Evolutionary conservation across 2,888 invertebrate species (phyloP).

Genomic region (Escarpia spicata): DNA sequence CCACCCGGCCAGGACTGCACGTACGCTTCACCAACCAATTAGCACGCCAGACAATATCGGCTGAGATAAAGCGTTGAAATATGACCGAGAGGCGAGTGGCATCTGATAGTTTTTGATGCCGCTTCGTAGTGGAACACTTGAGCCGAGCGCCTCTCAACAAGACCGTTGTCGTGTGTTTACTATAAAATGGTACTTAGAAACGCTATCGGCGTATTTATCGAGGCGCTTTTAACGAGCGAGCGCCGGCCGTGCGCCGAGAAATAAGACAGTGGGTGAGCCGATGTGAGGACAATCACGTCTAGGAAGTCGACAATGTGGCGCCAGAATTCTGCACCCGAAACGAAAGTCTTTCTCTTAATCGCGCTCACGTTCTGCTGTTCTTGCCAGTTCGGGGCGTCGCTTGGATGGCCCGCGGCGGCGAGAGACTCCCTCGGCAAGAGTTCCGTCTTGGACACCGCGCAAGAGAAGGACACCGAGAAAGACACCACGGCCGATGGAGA

Average conservation of each 20-base stretch:
- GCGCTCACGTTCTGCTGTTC: neutral
- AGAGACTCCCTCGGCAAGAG: neutral
- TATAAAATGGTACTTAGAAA: slow-evolving; percentile 11
- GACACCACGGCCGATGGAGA: neutral
- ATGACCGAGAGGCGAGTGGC: neutral
- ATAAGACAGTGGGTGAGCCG: neutral
- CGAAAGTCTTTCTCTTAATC: slow-evolving; percentile 1
- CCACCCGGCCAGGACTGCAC: neutral
- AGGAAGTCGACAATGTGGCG: neutral
- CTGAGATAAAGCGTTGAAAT: neutral
- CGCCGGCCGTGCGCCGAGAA: neutral
- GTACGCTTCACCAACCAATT: neutral
- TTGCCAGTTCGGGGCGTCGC: neutral
- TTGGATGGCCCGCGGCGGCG: neutral
- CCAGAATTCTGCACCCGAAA: neutral
- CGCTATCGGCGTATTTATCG: slow-evolving; percentile 10
- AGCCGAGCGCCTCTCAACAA: neutral
- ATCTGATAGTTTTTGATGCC: slow-evolving; percentile 13
- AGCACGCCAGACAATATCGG: neutral
- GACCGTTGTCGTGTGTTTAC: neutral
- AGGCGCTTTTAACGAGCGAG: neutral
- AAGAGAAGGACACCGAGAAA: neutral
- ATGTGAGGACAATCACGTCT: neutral
- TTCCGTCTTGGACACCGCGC: neutral
- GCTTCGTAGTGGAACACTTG: neutral